Evolutionary conservation across 2,797 vertebrate genomes (phyloP).

Genomic region (Labroides dimidiatus): DNA sequence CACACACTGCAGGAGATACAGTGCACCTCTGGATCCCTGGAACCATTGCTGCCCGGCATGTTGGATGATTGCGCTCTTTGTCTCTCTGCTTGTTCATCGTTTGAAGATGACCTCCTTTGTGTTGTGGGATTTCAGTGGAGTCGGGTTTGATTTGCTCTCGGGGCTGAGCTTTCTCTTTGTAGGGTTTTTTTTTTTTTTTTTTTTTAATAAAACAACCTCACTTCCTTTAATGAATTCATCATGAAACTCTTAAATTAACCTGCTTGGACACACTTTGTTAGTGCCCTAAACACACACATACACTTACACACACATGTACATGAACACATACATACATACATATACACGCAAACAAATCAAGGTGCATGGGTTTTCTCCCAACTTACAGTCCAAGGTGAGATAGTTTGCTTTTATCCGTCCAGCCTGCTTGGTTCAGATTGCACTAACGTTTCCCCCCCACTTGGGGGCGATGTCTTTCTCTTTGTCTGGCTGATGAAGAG

Average conservation of each 20-base stretch:
- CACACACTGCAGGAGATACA: slow-evolving; percentile 51
- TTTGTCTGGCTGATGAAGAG: slow-evolving; percentile 23
- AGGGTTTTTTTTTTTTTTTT: not conserved
- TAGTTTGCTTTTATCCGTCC: slow-evolving; percentile 61
- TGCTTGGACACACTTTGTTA: slow-evolving; percentile 33
- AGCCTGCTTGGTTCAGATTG: slow-evolving; percentile 69
- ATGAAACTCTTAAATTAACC: slow-evolving; percentile 20
- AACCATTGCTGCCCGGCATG: slow-evolving; percentile 67
- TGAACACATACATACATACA: not conserved
- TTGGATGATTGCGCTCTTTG: slow-evolving; percentile 58
- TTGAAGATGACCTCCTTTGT: slow-evolving; percentile 49
- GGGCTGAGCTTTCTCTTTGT: slow-evolving; percentile 19
- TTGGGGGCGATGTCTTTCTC: slow-evolving; percentile 58
- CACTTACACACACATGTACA: not conserved
- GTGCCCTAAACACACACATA: slow-evolving; percentile 21
- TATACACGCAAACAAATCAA: slow-evolving; percentile 13
- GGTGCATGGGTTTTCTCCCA: slow-evolving; percentile 8
- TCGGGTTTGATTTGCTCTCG: slow-evolving; percentile 24
- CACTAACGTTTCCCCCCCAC: slow-evolving; percentile 72
- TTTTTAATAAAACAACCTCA: slow-evolving; percentile 18
- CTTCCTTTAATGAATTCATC: slow-evolving; percentile 25
- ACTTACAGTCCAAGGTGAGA: slow-evolving; percentile 27
- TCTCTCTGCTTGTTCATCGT: slow-evolving; percentile 47
- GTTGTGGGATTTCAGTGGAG: slow-evolving; percentile 43
- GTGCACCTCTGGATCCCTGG: slow-evolving; percentile 51